Base-by-base conservation (phyloP, 2,888 invertebrate genomes). In the Pseudoips prasinana region DNA sequence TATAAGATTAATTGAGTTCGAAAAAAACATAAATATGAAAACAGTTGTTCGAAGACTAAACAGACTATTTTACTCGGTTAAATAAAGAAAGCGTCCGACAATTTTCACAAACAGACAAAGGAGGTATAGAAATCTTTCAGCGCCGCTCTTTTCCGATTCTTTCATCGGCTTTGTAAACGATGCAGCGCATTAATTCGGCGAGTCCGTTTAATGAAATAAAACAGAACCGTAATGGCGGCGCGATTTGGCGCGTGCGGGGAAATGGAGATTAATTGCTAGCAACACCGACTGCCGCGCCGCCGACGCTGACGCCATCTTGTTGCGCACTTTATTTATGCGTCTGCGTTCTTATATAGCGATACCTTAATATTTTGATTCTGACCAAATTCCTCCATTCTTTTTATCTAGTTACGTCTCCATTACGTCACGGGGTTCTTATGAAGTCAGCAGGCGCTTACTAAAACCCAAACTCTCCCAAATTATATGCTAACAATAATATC, bases 161-260 rank as follows among this genome's bases (percentile, higher is more conserved):
- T 77, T 66, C 64, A 61, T 65, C 65, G 65, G 64, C 64, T 78
- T 80, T 78, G 74, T 78, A 70, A 75, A 72, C 66, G 72, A 70
- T 73, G 69, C 65, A 67, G 64, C 69, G 71, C 79, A 82, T 83
- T 85, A 85, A 83, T 83, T 82, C 72, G 72, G 63, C 47, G 71
- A 65, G 78, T 76, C 79, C 74, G 74, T 82, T 85, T 83, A 86
- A 82, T 84, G 78, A 83, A 84, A 86, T 84, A 84, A 85, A 86
- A 84, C 79, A 81, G 74, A 72, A 67, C 60, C 62, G 74, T 81
- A 81, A 82, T 78, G 75, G 78, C 71, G 71, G 68, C 64, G 74
- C 76, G 80, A 83, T 83, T 82, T 80, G 76, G 74, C 75, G 76
- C 75, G 73, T 76, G 78, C 70, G 73, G 79, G n/a, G 71, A 77